These are phyloP conservation scores for Eumaeus atala DNA, from an alignment of 1,140 invertebrate genomes.

Conservation along the genomic window DNA sequence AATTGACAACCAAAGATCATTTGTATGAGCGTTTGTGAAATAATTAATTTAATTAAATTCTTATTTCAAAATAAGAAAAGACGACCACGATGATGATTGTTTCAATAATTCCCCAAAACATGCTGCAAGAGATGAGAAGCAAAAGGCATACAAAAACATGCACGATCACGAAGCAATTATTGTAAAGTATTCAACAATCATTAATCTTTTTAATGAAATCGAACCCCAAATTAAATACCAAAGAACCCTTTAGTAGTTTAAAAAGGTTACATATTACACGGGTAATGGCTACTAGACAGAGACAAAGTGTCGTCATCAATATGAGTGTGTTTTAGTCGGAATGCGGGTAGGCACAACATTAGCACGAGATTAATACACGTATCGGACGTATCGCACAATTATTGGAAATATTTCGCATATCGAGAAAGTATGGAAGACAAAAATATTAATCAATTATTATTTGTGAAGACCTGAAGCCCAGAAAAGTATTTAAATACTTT, in stretches of 20 bases:
- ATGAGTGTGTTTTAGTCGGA: constrained; percentile 38
- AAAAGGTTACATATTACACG: constrained; percentile 35
- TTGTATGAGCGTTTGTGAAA: too few relatives aligned
- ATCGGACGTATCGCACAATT: constrained; percentile 13
- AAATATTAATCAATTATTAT: too few relatives aligned
- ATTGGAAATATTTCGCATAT: neutral
- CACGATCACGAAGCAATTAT: constrained; percentile 2
- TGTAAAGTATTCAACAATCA: neutral
- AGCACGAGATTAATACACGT: constrained; percentile 31
- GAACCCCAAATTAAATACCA: constrained; percentile 26
- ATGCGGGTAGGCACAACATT: constrained; percentile 30
- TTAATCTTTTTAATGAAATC: constrained; percentile 12
- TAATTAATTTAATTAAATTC: too few relatives aligned
- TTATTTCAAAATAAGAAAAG: too few relatives aligned
- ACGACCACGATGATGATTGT: too few relatives aligned
- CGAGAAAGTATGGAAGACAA: too few relatives aligned
- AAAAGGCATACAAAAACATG: neutral
- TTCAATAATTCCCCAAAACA: too few relatives aligned
- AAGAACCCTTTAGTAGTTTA: constrained; percentile 23
- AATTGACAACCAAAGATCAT: too few relatives aligned
- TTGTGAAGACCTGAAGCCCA: too few relatives aligned
- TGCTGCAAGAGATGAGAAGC: too few relatives aligned
- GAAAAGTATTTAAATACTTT: too few relatives aligned
- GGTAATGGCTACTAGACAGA: constrained; percentile 41
- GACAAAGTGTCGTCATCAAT: constrained; percentile 63